These are phyloP conservation scores for Leuciscus idus DNA, from an alignment of 2,113 vertebrate species.

Conservation along the genomic window DNA sequence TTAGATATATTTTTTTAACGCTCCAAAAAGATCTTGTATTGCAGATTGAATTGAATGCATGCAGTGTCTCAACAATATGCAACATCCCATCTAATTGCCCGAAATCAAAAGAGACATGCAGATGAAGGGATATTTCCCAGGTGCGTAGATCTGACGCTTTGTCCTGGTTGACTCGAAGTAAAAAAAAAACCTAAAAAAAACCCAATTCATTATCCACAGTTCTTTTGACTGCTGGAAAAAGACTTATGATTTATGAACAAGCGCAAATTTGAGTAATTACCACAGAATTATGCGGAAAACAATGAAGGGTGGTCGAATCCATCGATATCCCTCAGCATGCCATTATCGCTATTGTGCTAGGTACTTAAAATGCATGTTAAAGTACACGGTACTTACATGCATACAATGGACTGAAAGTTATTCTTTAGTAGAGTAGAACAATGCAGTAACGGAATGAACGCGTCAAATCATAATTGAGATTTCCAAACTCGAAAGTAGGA, in stretches of 20 bases:
- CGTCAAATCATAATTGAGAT: neutral
- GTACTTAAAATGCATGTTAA: constrained; percentile 22
- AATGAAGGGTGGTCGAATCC: constrained; percentile 19
- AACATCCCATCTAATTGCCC: neutral
- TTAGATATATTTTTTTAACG: neutral
- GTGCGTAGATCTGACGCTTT: neutral
- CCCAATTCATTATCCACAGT: neutral
- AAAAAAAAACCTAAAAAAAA: neutral
- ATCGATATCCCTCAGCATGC: constrained; percentile 27
- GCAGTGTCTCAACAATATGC: neutral
- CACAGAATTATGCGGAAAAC: constrained; percentile 41
- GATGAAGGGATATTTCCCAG: neutral
- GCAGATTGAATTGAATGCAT: neutral
- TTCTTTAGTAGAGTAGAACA: neutral
- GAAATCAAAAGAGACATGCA: neutral
- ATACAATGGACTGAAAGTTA: neutral
- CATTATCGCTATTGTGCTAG: constrained; percentile 1
- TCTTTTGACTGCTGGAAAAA: constrained; percentile 13
- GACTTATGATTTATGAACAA: constrained; percentile 21
- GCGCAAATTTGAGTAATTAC: constrained; percentile 40
- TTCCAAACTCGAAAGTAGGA: neutral
- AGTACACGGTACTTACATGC: neutral
- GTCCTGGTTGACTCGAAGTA: neutral
- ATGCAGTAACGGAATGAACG: neutral
- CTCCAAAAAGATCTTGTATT: neutral